Evolutionary conservation across 23 tunicate genomes (phyloP), one percentile per base, ranked within the genome.

Genomic region (Ascidia mentula): DNA sequence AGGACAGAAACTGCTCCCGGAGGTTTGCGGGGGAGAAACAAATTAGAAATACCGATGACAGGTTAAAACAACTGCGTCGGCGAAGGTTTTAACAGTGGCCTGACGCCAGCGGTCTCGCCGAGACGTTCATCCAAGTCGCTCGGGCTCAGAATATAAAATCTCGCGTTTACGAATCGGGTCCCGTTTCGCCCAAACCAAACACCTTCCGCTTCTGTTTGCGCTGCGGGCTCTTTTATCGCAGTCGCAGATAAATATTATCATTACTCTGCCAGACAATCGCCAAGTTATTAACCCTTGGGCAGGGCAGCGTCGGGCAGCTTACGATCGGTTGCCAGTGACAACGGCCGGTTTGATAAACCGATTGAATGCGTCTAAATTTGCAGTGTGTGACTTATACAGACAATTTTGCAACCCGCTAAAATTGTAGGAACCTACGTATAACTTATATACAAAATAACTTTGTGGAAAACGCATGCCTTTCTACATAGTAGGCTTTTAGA

Each of bases 151-250:
- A 53, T 20, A 53, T 5, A 53, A 53, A 53, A 5, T 9, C 65
- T 28, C 65, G 4, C 13, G 65, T 1, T n/a, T n/a, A n/a, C n/a
- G n/a, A n/a, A n/a, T n/a, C n/a, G n/a, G n/a, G n/a, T n/a, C 2
- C 65, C 65, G 65, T 53, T 28, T 28, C 13, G 24, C 24, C 65
- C 65, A 53, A 53, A 20, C 65, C 65, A 53, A 53, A 53, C 65
- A 53, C 65, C 65, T 53, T 53, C 65, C 28, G 24, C n/a, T 28
- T 53, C 65, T 53, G 65, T 53, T 53, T 53, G 65, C 24, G 65
- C 65, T 53, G 65, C 65, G 65, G 65, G 65, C 65, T 53, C 65
- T 53, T 53, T 53, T 53, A 53, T 53, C 65, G 65, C 65, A 26
- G 24, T 20, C 65, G n/a, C 65, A 28, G 65, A 53, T 53, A 53